Conservation (phyloP, 2,888 invertebrate genomes). For the Bimastos eiseni region DNA sequence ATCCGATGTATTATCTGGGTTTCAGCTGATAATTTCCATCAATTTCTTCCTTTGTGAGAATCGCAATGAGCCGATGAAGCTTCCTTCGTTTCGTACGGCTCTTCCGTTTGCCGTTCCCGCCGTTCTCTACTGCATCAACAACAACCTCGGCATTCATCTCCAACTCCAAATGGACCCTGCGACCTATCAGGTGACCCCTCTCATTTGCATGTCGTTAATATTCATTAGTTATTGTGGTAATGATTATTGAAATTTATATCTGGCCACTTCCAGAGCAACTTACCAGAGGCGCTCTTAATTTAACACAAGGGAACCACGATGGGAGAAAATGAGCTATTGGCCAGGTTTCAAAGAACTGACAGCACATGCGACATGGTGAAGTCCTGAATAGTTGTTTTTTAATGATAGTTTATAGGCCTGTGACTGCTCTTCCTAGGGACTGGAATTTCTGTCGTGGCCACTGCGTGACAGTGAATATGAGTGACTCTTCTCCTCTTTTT, state of each 20-base stretch:
- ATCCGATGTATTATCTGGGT: not conserved
- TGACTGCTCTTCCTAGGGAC: too few relatives aligned
- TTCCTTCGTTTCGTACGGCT: slow-evolving; percentile 41
- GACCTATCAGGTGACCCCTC: slow-evolving; percentile 57
- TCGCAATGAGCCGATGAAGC: slow-evolving; percentile 38
- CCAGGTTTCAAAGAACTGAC: too few relatives aligned
- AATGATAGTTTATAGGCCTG: too few relatives aligned
- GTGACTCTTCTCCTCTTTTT: not conserved
- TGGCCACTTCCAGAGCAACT: too few relatives aligned
- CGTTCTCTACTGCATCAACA: slow-evolving; percentile 59
- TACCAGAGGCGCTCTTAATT: too few relatives aligned
- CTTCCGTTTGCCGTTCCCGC: slow-evolving; percentile 58
- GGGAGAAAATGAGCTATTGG: too few relatives aligned
- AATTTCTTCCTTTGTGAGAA: slow-evolving; percentile 45
- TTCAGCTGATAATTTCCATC: slow-evolving; percentile 47
- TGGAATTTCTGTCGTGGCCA: not conserved
- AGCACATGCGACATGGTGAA: too few relatives aligned
- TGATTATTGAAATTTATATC: not conserved
- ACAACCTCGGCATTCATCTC: slow-evolving; percentile 60
- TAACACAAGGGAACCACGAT: too few relatives aligned
- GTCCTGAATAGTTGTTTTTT: too few relatives aligned
- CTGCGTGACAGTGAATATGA: not conserved
- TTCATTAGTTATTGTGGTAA: not conserved
- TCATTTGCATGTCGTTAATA: not conserved
- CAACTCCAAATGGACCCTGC: slow-evolving; percentile 62